Base-by-base conservation (phyloP, 1,140 invertebrate species). In the Lerema accius region DNA sequence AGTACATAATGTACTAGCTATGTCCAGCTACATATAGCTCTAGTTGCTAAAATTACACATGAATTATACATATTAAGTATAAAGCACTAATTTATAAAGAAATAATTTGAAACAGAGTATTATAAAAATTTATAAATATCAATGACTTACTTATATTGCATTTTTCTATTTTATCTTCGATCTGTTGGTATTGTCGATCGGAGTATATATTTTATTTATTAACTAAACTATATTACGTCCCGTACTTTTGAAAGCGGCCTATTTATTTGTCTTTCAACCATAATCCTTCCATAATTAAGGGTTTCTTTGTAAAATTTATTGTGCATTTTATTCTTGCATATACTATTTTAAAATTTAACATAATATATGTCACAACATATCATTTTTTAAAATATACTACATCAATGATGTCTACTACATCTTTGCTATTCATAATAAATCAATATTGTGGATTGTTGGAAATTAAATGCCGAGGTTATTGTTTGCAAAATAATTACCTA, bases 281-380 rank as follows among this genome's bases (percentile, higher is more conserved):
- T 32, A 53, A 53, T 53, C 50, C 50, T 53, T 53, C 50, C 50
- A 53, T 53, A 53, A 16, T 11, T 53, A 53, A 53, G 50, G 50
- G 50, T 53, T 53, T 53, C 1, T 53, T 53, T 53, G 16, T 45
- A 15, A 53, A 19, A 51, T 51, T 51, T 37, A 39, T 17, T 51
- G 35, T 51, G 49, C 49, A 51, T 51, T 51, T 51, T 51, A 51
- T 51, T 51, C n/a, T 32, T 49, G 46, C 46, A 49, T 49, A 14
- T 17, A 49, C n/a, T 51, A 17, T 51, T 17, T 39, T 51, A 51
- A 15, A 39, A 39, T 39, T 51, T 39, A 37, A 51, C 49, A 51
- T 51, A 51, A 39, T n/a, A n/a, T n/a, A n/a, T 51, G 49, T 51
- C 49, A 16, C 16, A 37, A 51, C 35, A 51, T 51, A 51, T 51